Percentiles rank a stretch among this genome's conserved stretches.
Evolutionary conservation across 2,113 vertebrate genomes (phyloP).

Genomic region (Pseudonaja textilis): DNA sequence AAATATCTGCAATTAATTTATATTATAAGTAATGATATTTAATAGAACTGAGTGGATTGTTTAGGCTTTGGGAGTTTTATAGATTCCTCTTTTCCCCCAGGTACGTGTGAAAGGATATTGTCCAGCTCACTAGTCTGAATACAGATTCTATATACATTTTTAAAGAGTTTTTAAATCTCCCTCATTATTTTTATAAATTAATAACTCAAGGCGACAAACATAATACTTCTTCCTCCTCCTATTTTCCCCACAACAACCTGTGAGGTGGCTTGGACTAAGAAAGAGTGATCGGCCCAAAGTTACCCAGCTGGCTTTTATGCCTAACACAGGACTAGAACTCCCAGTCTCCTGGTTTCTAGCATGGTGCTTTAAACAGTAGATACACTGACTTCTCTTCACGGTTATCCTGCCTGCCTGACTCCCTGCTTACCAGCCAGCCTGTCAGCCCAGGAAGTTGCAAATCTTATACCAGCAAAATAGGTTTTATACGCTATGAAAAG

Average conservation of each 20-base stretch:
- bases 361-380: not conserved
- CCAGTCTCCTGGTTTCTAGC: not conserved
- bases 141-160: not conserved
- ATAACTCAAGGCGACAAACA: not conserved
- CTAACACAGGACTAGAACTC: not conserved
- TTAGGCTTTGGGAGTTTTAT: not conserved
- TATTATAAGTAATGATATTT: not conserved
- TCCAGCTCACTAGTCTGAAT: not conserved
- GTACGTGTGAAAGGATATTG: not conserved
- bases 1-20: not conserved
- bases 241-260: not conserved
- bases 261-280: not conserved
- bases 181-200: not conserved
- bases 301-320: not conserved
- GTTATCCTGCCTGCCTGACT: not conserved
- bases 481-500: not conserved
- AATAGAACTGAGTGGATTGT: not conserved
- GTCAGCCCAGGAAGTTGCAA: not conserved
- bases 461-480: not conserved
- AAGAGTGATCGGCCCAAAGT: not conserved
- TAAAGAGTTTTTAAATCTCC: not conserved
- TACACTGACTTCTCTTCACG: not conserved
- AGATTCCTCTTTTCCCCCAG: not conserved
- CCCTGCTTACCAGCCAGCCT: not conserved
- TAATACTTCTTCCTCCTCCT: not conserved